phyloP scores from a whole-genome alignment of 2,888 invertebrate genomes.

The Lochmaea crataegi region DNA sequence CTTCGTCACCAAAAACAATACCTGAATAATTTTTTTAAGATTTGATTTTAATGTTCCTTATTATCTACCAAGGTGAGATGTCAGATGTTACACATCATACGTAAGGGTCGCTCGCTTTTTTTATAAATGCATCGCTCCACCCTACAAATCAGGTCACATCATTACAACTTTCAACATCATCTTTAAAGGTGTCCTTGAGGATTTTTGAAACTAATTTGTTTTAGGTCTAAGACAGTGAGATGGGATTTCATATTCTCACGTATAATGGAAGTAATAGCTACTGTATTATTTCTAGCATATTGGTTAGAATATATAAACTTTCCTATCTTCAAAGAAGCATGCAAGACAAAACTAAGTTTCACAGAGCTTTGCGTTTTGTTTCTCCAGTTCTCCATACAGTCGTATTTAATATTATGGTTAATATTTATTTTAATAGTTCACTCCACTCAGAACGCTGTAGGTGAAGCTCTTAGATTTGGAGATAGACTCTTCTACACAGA shows the following conservation, averaged over 20 bases:
- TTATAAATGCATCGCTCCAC: too few species aligned
- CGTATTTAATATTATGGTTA: background rate
- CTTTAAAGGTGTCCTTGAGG: too few species aligned
- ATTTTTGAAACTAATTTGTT: background rate
- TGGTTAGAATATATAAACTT: background rate
- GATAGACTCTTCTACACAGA: slow-evolving; percentile 89
- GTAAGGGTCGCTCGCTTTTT: too few species aligned
- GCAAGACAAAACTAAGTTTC: background rate
- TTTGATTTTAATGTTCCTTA: too few species aligned
- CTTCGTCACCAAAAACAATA: too few species aligned
- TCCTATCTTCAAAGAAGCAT: background rate
- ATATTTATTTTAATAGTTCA: background rate
- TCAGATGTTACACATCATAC: too few species aligned
- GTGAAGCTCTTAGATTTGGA: slow-evolving; percentile 82
- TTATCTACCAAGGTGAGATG: too few species aligned
- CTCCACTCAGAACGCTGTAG: too few species aligned
- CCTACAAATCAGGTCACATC: too few species aligned
- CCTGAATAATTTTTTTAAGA: too few species aligned
- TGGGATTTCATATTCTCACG: slow-evolving; percentile 80
- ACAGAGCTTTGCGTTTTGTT: background rate
- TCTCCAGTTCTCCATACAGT: background rate
- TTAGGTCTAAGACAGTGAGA: slow-evolving; percentile 67
- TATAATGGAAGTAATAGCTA: slow-evolving; percentile 75
- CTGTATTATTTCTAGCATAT: background rate
- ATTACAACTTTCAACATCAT: too few species aligned